Evolutionary conservation across 1,140 invertebrate genomes (phyloP).

Genomic region (Uloborus diversus): DNA sequence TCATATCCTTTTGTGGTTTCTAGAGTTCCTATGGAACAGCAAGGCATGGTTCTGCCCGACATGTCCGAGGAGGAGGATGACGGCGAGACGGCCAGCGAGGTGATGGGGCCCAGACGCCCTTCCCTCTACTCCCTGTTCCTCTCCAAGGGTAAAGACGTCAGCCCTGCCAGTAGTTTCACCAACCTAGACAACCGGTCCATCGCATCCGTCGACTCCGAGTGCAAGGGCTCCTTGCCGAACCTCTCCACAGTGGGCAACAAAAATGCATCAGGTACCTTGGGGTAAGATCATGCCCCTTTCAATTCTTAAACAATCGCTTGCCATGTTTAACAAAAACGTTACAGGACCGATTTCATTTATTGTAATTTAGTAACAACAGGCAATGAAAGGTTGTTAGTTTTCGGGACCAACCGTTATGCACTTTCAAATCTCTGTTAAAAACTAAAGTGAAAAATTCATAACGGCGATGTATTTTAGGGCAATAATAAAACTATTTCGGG

Average conservation of each 20-base stretch:
- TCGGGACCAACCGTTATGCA: no score
- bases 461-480: no score
- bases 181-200: constrained; percentile 31
- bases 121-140: constrained; percentile 52
- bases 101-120: constrained; percentile 28
- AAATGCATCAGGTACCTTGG: constrained; percentile 57
- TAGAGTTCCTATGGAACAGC: constrained; percentile 73
- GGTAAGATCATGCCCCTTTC: constrained; percentile 58
- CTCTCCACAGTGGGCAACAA: constrained; percentile 15
- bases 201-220: constrained; percentile 21
- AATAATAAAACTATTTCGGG: no score
- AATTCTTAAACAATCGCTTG: constrained; percentile 30
- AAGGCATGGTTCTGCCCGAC: constrained; percentile 72
- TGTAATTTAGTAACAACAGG: no score
- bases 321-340: no score
- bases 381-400: no score
- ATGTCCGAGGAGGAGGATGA: constrained; percentile 70
- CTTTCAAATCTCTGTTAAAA: no score
- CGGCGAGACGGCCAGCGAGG: constrained; percentile 25
- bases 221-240: constrained; percentile 9
- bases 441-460: no score
- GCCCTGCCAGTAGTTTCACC: constrained; percentile 32
- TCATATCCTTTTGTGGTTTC: no score
- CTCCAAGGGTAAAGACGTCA: constrained; percentile 17
- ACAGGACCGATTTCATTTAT: no score